Evolutionary conservation across 1,140 invertebrate genomes (phyloP).

Genomic region (Coptotermes formosanus): DNA sequence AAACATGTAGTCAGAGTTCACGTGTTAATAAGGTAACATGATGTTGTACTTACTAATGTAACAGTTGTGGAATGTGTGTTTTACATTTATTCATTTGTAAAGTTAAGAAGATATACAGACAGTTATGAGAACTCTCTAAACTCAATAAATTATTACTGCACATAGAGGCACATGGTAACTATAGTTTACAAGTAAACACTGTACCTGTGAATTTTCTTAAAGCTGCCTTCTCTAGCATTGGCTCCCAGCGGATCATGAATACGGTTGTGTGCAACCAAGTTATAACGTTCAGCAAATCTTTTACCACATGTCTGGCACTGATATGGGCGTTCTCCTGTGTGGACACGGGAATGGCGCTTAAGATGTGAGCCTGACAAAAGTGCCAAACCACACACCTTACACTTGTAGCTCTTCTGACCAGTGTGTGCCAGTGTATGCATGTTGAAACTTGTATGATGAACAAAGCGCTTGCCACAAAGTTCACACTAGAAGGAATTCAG

Average conservation of each 20-base stretch:
- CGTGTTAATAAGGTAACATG: no score
- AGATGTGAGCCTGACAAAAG: conserved; percentile 41
- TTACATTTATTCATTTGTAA: no score
- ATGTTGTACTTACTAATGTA: no score
- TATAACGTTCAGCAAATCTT: conserved; percentile 40
- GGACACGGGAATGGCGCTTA: conserved; percentile 39
- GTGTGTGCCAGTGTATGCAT: conserved; percentile 41
- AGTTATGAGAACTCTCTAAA: no score
- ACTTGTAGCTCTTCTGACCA: conserved; percentile 41
- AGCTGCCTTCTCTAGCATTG: conserved; percentile 44
- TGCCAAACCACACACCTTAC: conserved; percentile 38
- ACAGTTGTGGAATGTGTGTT: no score
- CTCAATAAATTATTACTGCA: no score
- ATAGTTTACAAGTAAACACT: neutral
- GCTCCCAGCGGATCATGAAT: conserved; percentile 67
- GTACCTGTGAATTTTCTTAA: conserved; percentile 31
- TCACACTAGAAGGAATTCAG: conserved; percentile 54
- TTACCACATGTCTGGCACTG: conserved; percentile 40
- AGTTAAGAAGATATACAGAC: no score
- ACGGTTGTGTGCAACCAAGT: conserved; percentile 30
- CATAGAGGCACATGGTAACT: no score
- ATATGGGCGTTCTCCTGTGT: conserved; percentile 37
- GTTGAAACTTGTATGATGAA: conserved; percentile 60
- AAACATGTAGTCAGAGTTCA: no score
- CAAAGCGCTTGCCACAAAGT: conserved; percentile 65